Evolutionary conservation across 2,888 invertebrate genomes (phyloP), one percentile per base, ranked within the genome.

Genomic region (Macaria notata): DNA sequence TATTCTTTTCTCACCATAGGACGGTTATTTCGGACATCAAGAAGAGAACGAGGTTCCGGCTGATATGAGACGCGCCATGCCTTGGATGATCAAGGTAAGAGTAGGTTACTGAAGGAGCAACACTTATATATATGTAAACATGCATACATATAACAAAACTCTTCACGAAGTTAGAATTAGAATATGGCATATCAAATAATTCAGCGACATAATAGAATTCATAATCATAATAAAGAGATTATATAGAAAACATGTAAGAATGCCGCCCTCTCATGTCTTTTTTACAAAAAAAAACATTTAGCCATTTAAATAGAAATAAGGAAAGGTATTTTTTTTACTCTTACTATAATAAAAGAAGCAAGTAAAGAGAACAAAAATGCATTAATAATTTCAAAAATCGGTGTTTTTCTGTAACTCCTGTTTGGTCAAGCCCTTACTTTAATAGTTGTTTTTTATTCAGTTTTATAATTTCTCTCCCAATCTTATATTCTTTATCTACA

Each of bases 41-140:
- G 79, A 78, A 65, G 79, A 76, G 59, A 59, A 71, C 62, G 76
- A 76, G 29, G 39, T 31, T 8, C 75, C 45, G 61, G 70, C 71
- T 3, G 79, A 79, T 49, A 64, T 69, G 63, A 70, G 79, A 49
- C 69, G 79, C 59, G 74, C 79, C 33, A 79, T 79, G 79, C 79
- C 79, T 67, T 80, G 79, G 79, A 80, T 79, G 79, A 68, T 80
- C 31, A 80, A 80, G 79, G 79, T 80, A 79, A 78, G 77, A 64
- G 51, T 7, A 46, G 6, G 6, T 3, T 19, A 9, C 4, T 5
- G 3, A 38, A 53, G 52, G 30, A 41, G 52, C 51, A 61, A 61
- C 52, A 60, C 3, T 3, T 9, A 8, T n/a, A 33, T 33, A 33
- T 4, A 33, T 33, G 4, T 33, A 33, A 33, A 33, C n/a, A n/a